Percentiles rank a stretch among this genome's conserved stretches.
Conservation (phyloP, 2,113 vertebrate species). For the Alces alces region DNA sequence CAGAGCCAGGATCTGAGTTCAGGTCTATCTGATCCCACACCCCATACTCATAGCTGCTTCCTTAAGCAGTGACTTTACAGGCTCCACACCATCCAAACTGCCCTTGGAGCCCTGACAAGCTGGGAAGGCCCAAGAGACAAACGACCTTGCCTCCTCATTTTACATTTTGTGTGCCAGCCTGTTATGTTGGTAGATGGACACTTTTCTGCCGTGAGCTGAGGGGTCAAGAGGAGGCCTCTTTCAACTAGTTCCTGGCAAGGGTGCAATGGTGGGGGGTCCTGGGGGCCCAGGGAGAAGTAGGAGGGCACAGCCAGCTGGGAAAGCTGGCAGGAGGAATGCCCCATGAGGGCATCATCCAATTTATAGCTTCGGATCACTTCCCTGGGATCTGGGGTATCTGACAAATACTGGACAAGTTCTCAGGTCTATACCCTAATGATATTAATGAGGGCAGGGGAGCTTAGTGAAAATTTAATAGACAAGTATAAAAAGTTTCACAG, state of each 20-base stretch:
- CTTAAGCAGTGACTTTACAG: not conserved
- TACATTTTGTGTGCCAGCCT: not conserved
- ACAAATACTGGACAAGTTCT: slow-evolving; percentile 4
- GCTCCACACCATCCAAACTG: not conserved
- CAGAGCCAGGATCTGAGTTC: not conserved
- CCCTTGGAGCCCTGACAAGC: not conserved
- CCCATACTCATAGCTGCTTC: not conserved
- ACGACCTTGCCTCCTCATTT: not conserved
- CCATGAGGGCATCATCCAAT: not conserved
- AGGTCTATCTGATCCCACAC: not conserved
- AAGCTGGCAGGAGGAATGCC: not conserved
- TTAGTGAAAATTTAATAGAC: slow-evolving; percentile 68
- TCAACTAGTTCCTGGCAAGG: not conserved
- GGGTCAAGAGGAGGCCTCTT: not conserved
- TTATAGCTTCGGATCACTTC: not conserved
- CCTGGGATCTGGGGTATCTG: not conserved
- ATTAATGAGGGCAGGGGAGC: slow-evolving; percentile 50
- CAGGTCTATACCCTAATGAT: slow-evolving; percentile 31
- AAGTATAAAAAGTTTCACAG: slow-evolving; percentile 63
- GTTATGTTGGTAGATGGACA: not conserved
- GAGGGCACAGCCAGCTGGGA: not conserved
- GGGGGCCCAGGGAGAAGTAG: not conserved
- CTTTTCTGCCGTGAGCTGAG: not conserved
- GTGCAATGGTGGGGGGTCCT: not conserved
- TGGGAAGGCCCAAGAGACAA: not conserved